Base-by-base conservation (phyloP, 2,113 vertebrate species). In the Hippocampus comes region DNA sequence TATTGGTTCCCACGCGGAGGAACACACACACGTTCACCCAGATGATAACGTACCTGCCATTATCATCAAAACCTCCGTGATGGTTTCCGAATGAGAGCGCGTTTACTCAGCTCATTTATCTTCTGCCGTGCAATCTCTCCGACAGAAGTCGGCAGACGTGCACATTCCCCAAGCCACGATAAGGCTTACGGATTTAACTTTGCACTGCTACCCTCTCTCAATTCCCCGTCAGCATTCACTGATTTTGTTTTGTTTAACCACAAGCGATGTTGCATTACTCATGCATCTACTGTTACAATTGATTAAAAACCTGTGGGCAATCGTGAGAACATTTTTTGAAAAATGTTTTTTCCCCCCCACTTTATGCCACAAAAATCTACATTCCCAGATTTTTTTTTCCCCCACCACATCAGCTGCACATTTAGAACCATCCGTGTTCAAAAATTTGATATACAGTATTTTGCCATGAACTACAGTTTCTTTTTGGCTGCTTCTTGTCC, bases 61-160 rank as follows among this genome's bases (percentile, higher is more conserved):
- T 88, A 83, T 85, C 83, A 85, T 79, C 78, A 77, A 60, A 74
- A 69, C 59, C 73, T 72, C 78, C 76, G 67, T 85, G 76, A 87
- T 78, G 76, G 72, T 81, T 84, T 81, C 80, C 83, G 76, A 82
- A 81, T 84, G 79, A 86, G 79, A 85, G 82, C 86, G 80, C 89
- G 86, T 90, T 87, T 87, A 82, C 83, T 82, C 79, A 74, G 80
- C 82, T 87, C 89, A 90, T 92, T 87, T 85, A 84, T 91, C 90
- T 85, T 87, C 57, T 41, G 70, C 74, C 77, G 72, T 86, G 79
- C 76, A 83, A 76, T 86, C 82, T 81, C 56, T 84, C 51, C 74
- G 84, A 63, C 86, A 46, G 78, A 65, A 61, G 65, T 67, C 76
- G 76, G 74, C 75, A 80, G 79, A 82, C 76, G 73, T 68, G 69